Conservation (phyloP, 2,113 vertebrate genomes). For the Muntiacus reevesi region DNA sequence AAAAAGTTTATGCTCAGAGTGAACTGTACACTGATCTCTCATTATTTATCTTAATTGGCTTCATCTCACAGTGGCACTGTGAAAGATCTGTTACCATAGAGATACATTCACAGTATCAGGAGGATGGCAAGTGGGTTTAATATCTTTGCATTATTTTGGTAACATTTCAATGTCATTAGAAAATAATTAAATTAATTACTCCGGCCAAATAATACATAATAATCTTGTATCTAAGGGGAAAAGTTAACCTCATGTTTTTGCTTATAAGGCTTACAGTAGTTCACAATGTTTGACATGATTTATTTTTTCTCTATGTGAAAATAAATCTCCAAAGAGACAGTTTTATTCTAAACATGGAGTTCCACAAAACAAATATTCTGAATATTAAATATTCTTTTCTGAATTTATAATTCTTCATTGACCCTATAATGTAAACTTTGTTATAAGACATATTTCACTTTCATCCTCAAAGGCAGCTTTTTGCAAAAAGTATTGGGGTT, state of each 20-base stretch:
- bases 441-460: background rate
- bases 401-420: background rate
- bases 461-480: background rate
- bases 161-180: constrained; percentile 30
- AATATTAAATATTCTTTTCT: background rate
- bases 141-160: constrained; percentile 1
- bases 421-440: background rate
- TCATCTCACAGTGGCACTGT: background rate
- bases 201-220: constrained; percentile 28
- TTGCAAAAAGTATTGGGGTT: fast-evolving
- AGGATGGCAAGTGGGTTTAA: background rate
- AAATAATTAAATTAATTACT: constrained; percentile 62
- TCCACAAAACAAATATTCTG: background rate
- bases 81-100: constrained; percentile 55
- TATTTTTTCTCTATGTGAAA: background rate
- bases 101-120: background rate
- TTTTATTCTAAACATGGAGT: background rate
- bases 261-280: background rate
- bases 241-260: constrained; percentile 24
- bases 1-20: background rate
- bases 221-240: constrained; percentile 21
- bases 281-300: background rate
- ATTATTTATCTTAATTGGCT: constrained; percentile 59
- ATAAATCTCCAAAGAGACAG: background rate
- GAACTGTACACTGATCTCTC: background rate